A percentile compares a stretch with the other conserved stretches of the same genome.
These are phyloP conservation scores for Leptarthrus brevirostris DNA, from an alignment of 2,888 invertebrate genomes.

Conservation along the genomic window DNA sequence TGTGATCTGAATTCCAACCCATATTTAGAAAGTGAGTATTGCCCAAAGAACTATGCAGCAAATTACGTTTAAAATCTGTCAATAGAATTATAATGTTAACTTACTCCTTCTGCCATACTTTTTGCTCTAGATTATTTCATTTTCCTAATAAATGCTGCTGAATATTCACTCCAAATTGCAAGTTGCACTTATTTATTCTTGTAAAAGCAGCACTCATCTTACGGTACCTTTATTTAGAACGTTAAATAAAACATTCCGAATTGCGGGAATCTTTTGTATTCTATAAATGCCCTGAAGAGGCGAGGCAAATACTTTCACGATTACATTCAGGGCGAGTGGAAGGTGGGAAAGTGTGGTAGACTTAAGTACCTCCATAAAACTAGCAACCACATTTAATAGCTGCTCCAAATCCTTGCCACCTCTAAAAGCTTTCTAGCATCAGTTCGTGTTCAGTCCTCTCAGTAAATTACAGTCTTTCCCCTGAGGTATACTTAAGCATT, in stretches of 20 bases:
- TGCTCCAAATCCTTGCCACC: background rate
- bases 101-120: no score
- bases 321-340: background rate
- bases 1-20: no score
- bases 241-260: background rate
- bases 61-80: no score
- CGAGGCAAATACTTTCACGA: conserved; percentile 15
- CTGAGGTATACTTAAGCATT: no score
- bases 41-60: no score
- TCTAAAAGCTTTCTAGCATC: conserved; percentile 21
- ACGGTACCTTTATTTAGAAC: background rate
- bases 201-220: no score
- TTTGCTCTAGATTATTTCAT: no score
- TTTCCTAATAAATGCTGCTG: no score
- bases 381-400: conserved; percentile 22
- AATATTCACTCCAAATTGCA: no score
- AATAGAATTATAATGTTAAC: no score
- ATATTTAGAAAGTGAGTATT: no score
- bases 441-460: background rate
- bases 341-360: background rate
- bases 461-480: background rate
- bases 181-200: no score
- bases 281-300: conserved; percentile 16
- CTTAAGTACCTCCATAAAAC: conserved; percentile 18
- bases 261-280: background rate